Evolutionary conservation across 2,797 vertebrate genomes (phyloP).

Genomic region (Buphagus erythrorhynchus): DNA sequence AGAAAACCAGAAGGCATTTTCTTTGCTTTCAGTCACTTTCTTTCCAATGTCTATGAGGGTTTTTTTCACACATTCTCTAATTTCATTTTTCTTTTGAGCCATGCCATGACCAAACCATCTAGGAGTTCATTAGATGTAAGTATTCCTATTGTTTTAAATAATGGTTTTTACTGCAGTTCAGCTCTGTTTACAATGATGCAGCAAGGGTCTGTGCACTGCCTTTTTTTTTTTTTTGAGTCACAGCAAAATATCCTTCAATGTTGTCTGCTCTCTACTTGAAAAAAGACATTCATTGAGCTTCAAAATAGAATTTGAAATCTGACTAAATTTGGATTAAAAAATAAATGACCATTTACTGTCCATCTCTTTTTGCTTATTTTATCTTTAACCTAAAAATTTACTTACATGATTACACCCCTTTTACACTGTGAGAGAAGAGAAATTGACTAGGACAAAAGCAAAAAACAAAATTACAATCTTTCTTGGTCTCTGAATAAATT

Average conservation of each 20-base stretch:
- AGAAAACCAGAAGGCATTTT: not conserved
- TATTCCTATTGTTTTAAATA: not conserved
- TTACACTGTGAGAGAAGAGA: not conserved
- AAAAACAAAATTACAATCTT: not conserved
- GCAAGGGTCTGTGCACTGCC: not conserved
- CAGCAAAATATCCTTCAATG: not conserved
- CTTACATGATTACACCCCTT: not conserved
- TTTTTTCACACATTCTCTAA: not conserved
- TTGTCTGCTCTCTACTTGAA: not conserved
- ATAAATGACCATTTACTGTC: not conserved
- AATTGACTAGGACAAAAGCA: not conserved
- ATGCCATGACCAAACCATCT: not conserved
- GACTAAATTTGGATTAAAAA: not conserved
- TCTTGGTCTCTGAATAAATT: not conserved
- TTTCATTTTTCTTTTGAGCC: not conserved
- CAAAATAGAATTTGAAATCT: not conserved
- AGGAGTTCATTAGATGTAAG: not conserved
- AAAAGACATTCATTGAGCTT: not conserved
- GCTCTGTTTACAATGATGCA: not conserved
- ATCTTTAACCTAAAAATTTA: not conserved
- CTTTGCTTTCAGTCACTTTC: not conserved
- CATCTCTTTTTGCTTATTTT: not conserved
- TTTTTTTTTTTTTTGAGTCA: not conserved
- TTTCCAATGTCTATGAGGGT: not conserved
- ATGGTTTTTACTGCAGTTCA: not conserved